Base-by-base conservation (phyloP, 2,113 vertebrate species). In the Butastur rufipennis region DNA sequence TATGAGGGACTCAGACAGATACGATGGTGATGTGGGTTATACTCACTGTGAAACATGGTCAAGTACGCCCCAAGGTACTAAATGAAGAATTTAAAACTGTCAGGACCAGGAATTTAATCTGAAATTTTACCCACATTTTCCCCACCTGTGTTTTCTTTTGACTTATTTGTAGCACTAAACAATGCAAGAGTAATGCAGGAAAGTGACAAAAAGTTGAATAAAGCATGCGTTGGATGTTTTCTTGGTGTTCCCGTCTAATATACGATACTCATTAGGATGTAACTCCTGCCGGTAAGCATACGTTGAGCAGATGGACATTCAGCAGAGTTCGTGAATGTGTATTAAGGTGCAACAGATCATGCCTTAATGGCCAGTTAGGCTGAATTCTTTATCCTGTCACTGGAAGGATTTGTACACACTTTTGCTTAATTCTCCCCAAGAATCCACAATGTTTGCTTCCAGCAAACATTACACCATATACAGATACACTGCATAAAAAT, bases 31-130 rank as follows among this genome's bases (percentile, higher is more conserved):
- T 21, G 12, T 59, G 50, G 29, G 36, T 81, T 58, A 80, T 29
- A 72, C 23, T 50, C 47, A 89, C 29, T 0, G 1, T 11, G n/a
- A 77, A 88, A 80, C 16, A 72, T 0, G 0, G 61, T 52, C 70
- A 94, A 67, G 34, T 48, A 50, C 55, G 55, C 16, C 34, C 31
- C 38, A 84, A 43, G 16, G 52, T 38, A 81, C 36, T 72, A 74
- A 42, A 62, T 4, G 16, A 80, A 74, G 45, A 83, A 42, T 36
- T 47, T 22, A 32, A 55, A 79, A 32, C 36, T 72, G 72, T 56
- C 34, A 58, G 42, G 22, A 86, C 0, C 0, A 59, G 25, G 29
- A 86, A 86, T 70, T 70, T 38, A 50, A 16, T 22, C 48, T n/a
- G 55, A n/a, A 66, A 40, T 65, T 67, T 68, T 19, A 26, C 10